These are phyloP conservation scores for Porites divaricata DNA, from an alignment of 92 coral and sea anemone genomes.

Conservation along the genomic window DNA sequence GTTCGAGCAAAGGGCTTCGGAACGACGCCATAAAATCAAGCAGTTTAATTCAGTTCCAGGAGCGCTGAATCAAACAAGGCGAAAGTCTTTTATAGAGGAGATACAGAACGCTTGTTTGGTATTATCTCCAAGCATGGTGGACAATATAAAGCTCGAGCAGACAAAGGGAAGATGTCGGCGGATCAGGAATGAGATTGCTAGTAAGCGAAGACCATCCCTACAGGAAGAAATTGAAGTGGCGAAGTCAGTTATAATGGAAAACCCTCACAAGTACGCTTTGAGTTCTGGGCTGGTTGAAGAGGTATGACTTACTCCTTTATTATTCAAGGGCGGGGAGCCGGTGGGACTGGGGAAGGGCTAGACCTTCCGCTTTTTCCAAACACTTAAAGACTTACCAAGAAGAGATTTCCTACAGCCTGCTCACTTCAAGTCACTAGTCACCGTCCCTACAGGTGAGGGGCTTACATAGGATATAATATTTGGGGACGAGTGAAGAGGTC, in stretches of 20 bases:
- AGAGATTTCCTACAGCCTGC: no score
- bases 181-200: background rate
- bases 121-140: background rate
- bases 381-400: no score
- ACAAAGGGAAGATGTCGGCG: conserved; percentile 4
- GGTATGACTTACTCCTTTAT: background rate
- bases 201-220: conserved; percentile 18
- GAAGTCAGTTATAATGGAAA: conserved; percentile 4
- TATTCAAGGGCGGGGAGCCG: no score
- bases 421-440: no score
- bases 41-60: background rate
- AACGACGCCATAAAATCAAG: conserved; percentile 28
- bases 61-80: background rate
- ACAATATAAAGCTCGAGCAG: background rate
- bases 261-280: background rate
- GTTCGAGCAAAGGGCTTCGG: conserved; percentile 19
- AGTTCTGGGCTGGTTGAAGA: background rate
- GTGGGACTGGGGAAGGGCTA: no score
- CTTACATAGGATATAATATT: no score
- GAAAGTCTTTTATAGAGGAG: conserved; percentile 5
- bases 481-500: no score
- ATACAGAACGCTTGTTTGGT: conserved; percentile 11
- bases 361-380: no score
- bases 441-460: no score
- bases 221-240: conserved; percentile 28